Evolutionary conservation across 2,888 invertebrate genomes (phyloP).

Genomic region (Hymenopus coronatus): DNA sequence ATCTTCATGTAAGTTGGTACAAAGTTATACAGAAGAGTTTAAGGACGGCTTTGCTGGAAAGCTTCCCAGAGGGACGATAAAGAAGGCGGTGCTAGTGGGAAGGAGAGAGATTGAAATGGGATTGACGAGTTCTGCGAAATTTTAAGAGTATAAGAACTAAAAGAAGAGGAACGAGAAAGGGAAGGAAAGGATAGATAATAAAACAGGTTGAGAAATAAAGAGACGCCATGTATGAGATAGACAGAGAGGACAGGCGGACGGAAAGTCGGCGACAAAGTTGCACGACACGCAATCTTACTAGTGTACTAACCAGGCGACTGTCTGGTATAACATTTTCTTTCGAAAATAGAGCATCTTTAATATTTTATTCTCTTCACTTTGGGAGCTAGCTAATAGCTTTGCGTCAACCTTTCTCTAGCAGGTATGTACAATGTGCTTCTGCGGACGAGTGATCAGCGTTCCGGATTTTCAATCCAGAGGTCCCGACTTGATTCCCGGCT

Average conservation of each 20-base stretch:
- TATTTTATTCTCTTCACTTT: not conserved
- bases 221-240: not conserved
- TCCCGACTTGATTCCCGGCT: too few species aligned
- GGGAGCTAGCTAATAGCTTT: not conserved
- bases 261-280: not conserved
- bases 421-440: too few species aligned
- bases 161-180: not conserved
- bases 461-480: too few species aligned
- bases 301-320: not conserved
- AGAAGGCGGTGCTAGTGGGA: not conserved
- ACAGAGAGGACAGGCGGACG: not conserved
- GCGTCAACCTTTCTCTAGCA: too few species aligned
- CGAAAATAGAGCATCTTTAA: not conserved
- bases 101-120: constrained; percentile 2
- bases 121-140: constrained; percentile 11
- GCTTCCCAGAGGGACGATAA: not conserved
- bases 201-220: not conserved
- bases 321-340: not conserved
- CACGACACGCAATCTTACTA: not conserved
- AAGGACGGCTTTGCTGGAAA: not conserved
- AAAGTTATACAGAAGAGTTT: not conserved
- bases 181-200: not conserved
- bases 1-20: not conserved
- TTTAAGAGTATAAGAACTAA: not conserved
- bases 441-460: too few species aligned